These are phyloP conservation scores for Bedellia somnulentella DNA, from an alignment of 2,888 invertebrate genomes.

Conservation along the genomic window DNA sequence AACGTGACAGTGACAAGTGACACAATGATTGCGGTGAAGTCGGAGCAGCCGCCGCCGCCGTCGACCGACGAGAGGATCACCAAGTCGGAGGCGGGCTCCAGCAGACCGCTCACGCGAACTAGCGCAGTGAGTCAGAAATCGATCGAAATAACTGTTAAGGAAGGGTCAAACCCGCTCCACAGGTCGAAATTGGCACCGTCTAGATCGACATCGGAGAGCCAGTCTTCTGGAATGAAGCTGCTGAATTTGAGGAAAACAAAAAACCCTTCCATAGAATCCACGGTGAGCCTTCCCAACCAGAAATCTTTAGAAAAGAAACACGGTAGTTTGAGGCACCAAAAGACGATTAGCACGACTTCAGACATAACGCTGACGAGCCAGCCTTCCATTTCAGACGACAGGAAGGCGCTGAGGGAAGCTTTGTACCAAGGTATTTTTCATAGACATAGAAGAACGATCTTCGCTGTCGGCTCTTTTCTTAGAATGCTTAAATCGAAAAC, in stretches of 20 bases:
- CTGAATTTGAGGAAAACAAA: slow-evolving; percentile 50
- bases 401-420: slow-evolving; percentile 72
- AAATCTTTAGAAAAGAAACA: slow-evolving; percentile 56
- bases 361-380: slow-evolving; percentile 56
- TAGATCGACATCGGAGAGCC: slow-evolving; percentile 42
- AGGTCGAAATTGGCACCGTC: slow-evolving; percentile 46
- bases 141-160: slow-evolving; percentile 58
- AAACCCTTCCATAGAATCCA: slow-evolving; percentile 54
- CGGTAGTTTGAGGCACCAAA: slow-evolving; percentile 61
- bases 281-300: slow-evolving; percentile 55
- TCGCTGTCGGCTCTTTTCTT: slow-evolving; percentile 74
- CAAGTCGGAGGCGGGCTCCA: slow-evolving; percentile 22
- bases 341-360: slow-evolving; percentile 62
- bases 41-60: slow-evolving; percentile 37
- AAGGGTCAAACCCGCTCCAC: slow-evolving; percentile 44
- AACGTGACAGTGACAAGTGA: slow-evolving; percentile 8
- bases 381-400: slow-evolving; percentile 55
- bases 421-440: slow-evolving; percentile 78
- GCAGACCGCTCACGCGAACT: slow-evolving; percentile 54
- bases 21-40: slow-evolving; percentile 49
- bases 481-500: slow-evolving; percentile 75
- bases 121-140: slow-evolving; percentile 66
- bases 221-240: slow-evolving; percentile 43
- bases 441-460: slow-evolving; percentile 74
- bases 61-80: slow-evolving; percentile 27